Evolutionary conservation across 2,888 invertebrate genomes (phyloP).

Genomic region (Tetranychus piercei): DNA sequence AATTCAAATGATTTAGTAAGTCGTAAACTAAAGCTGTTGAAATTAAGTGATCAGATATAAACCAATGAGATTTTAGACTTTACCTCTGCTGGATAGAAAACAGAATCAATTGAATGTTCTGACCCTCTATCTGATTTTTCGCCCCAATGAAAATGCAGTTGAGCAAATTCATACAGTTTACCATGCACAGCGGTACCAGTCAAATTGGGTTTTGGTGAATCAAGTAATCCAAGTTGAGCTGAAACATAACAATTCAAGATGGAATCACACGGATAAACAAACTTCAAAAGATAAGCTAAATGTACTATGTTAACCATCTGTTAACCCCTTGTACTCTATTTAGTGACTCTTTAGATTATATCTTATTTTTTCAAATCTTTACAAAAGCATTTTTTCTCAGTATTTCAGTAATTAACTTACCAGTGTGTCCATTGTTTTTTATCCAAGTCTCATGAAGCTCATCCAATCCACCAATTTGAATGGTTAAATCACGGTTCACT

Average conservation of each 20-base stretch:
- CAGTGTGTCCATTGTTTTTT: conserved; percentile 5
- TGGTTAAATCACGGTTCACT: not conserved
- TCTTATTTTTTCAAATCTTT: too few relatives aligned
- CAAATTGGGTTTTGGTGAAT: not conserved
- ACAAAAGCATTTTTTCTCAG: not conserved
- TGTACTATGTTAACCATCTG: not conserved
- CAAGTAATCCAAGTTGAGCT: conserved; percentile 3
- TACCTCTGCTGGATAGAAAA: conserved; percentile 3
- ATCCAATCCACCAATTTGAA: not conserved
- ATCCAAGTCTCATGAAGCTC: not conserved
- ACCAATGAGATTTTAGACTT: not conserved
- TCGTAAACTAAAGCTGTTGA: too few relatives aligned
- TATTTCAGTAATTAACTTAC: not conserved
- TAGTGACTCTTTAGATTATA: too few relatives aligned
- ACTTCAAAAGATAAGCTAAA: not conserved
- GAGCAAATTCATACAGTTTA: not conserved
- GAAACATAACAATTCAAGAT: not conserved
- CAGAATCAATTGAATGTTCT: conserved; percentile 3
- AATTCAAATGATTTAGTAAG: too few relatives aligned
- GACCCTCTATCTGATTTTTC: not conserved
- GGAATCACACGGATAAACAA: not conserved
- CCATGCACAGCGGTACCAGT: not conserved
- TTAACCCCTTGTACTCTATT: too few relatives aligned
- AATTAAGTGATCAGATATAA: too few relatives aligned
- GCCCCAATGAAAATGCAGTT: conserved; percentile 8